phyloP scores from a whole-genome alignment of 2,888 invertebrate genomes.

The Melanchra persicariae region DNA sequence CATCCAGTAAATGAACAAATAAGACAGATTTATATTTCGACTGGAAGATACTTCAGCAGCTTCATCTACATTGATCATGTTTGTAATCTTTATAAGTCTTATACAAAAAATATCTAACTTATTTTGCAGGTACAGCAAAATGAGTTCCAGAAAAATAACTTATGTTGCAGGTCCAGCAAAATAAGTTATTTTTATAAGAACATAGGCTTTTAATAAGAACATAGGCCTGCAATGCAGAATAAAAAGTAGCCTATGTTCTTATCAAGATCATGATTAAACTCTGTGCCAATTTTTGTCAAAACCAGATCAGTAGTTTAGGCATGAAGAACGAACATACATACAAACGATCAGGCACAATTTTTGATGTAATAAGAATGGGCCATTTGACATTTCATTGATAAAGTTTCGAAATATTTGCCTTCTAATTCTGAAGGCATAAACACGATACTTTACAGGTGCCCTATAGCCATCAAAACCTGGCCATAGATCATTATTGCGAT shows the following conservation, averaged over 20 bases:
- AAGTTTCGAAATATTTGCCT: slow-evolving; percentile 50
- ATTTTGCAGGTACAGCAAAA: too few relatives aligned
- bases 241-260: background rate
- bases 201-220: too few relatives aligned
- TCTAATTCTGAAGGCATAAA: slow-evolving; percentile 37
- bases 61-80: background rate
- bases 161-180: too few relatives aligned
- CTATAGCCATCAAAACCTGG: slow-evolving; percentile 42
- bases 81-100: background rate
- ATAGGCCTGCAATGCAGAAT: too few relatives aligned
- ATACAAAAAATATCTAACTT: background rate
- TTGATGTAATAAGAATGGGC: slow-evolving; percentile 12
- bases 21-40: slow-evolving; percentile 9
- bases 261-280: background rate
- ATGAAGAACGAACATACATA: background rate
- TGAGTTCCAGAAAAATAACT: too few relatives aligned
- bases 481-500: slow-evolving; percentile 37
- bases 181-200: too few relatives aligned
- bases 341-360: background rate
- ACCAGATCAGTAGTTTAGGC: background rate
- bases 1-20: background rate
- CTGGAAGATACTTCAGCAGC: background rate
- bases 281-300: too few relatives aligned
- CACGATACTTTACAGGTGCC: slow-evolving; percentile 40
- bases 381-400: slow-evolving; percentile 41